Base-by-base conservation (phyloP, 37 sponge, comb jelly and placozoan genomes). In the Lycopodina hypogea region DNA sequence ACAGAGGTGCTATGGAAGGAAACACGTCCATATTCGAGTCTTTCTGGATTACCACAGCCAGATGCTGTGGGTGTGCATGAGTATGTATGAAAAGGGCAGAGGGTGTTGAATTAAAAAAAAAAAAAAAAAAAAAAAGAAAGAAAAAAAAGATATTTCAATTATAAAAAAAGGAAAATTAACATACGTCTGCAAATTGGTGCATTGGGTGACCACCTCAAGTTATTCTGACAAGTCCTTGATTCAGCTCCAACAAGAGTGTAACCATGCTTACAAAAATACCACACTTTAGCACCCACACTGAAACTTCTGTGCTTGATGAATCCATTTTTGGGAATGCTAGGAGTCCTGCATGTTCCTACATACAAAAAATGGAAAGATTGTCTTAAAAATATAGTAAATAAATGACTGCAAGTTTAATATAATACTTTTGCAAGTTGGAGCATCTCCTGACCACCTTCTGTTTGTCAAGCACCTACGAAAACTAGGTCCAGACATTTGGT, bases 371-470 rank as follows among this genome's bases (percentile, higher is more conserved):
- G 56, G 30, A 15, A 15, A 71, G n/a, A 24, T 45, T 8, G n/a
- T n/a, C n/a, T 34, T 3, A 67, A 4, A 42, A 51, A 42, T n/a
- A 67, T 36, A 67, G 50, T 21, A 4, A 3, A 71, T 45, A 42
- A 3, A 35, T 67, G 2, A 67, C 34, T 18, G 23, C 39, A n/a
- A 21, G 30, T 68, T 58, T 50, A 29, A 12, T 9, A 21, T 29
- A 82, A 56, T 52, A 86, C 87, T 26, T 69, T 22, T 68, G 55
- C 91, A 91, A 9, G 34, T 41, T 75, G 91, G 84, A 24, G 45
- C 24, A 17, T 40, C 76, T 60, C 87, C 83, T 15, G 80, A 71
- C 91, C 91, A 91, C 1, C 32, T 48, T 18, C 83, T 76, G 8
- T 7, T 69, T 22, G 56, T 14, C 35, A 73, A 87, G 41, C 91